Evolutionary conservation across 1,140 invertebrate species (phyloP).

Genomic region (Nasonia giraulti): DNA sequence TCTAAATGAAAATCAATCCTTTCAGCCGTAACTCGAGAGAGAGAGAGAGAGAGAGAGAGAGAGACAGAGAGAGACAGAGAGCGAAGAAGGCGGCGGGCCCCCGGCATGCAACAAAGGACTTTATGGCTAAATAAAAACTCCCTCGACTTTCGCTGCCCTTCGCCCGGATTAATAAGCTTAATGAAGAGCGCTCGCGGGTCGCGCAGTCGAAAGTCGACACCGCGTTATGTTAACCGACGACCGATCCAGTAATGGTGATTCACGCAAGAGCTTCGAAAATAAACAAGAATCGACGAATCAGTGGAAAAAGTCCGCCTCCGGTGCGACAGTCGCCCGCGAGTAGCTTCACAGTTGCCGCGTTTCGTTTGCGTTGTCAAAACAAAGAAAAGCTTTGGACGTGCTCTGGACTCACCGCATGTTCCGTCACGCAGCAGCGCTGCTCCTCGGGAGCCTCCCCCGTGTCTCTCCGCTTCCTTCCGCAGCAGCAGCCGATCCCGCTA

Average conservation of each 20-base stretch:
- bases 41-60: background rate
- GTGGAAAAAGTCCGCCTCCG: background rate
- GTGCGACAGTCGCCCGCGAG: background rate
- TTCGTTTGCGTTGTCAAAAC: too few relatives aligned
- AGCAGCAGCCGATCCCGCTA: too few relatives aligned
- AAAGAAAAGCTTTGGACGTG: too few relatives aligned
- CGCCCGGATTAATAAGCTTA: too few relatives aligned
- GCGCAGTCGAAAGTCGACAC: too few relatives aligned
- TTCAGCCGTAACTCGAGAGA: conserved; percentile 1
- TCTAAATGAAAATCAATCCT: conserved; percentile 44
- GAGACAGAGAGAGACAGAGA: background rate
- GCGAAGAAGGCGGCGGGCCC: background rate
- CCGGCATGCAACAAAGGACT: conserved; percentile 3
- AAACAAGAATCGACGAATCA: background rate
- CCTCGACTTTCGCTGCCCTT: too few relatives aligned
- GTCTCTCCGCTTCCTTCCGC: background rate
- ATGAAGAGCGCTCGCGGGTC: too few relatives aligned
- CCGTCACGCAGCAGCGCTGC: background rate
- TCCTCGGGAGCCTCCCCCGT: background rate
- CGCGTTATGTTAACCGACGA: too few relatives aligned
- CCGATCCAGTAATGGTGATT: too few relatives aligned
- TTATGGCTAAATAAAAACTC: conserved; percentile 8
- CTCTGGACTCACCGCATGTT: background rate
- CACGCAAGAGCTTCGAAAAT: background rate
- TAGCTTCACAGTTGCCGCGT: too few relatives aligned